Base-by-base conservation (phyloP, 2,888 invertebrate genomes). In the Cartodere bifasciata region DNA sequence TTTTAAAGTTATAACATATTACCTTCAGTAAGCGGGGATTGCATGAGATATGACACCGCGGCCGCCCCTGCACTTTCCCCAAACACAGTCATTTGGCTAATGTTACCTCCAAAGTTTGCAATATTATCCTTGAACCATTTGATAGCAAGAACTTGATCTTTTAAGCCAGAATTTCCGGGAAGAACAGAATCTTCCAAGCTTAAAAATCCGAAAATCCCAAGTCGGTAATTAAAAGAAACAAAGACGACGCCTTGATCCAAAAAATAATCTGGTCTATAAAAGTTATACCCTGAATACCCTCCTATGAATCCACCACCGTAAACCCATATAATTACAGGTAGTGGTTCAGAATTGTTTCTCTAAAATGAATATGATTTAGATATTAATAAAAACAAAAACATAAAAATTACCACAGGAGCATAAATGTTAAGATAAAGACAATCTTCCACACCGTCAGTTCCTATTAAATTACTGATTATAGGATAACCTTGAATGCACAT, bases 221-320 rank as follows among this genome's bases (percentile, higher is more conserved):
- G 17, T 13, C 65, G 48, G 41, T 65, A 65, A 34, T 58, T 55
- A 34, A 64, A 44, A 7, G 60, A 57, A 1, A 65, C 62, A 22
- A 65, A 37, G 24, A 65, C 47, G 2, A 65, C 57, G 24, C 62
- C 49, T 32, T 52, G 41, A 37, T 65, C 63, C 63, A 67, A 57
- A 24, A 67, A 55, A 41, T 62, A 65, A 36, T 65, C 60, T 1
- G 67, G 64, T 4, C 66, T 65, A 12, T 54, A 46, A 3, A 60
- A 23, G 4, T 40, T 36, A 9, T 62, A 63, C 16, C 49, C 50
- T 0, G 60, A 55, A 1, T 55, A 47, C 4, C 67, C 67, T 3
- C 59, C 52, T 39, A 65, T 62, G 45, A 60, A 66, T 10, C 60
- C 67, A 0, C 67, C 67, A 3, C 64, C 65, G 43, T 63, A 60